Base-by-base conservation (phyloP, 1,140 invertebrate species). In the Drosophila suzukii region DNA sequence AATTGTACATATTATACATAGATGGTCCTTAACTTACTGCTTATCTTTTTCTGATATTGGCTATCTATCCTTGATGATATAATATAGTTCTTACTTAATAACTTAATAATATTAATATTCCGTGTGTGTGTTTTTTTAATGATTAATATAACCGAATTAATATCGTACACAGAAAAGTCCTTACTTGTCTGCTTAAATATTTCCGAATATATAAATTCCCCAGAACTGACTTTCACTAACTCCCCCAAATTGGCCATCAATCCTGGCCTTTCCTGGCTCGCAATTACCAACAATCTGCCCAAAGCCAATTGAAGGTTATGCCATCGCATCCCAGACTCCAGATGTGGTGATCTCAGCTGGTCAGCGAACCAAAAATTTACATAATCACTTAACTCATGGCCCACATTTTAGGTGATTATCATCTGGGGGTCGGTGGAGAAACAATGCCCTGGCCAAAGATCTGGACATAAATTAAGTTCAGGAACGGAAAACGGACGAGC, bases 321-420 rank as follows among this genome's bases (percentile, higher is more conserved):
- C 67, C 65, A 67, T 66, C 46, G 13, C 43, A 58, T 43, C 8
- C 8, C 63, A 30, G 24, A 24, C 41, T 24, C 60, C 60, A 63
- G 54, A 4, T 24, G 54, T 68, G 61, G 27, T 0, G 27, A 51
- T 17, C 49, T 51, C 49, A 51, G 49, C 49, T 51, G 49, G 61
- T 24, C 34, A 55, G n/a, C 47, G 39, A 51, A 20, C 39, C 27
- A 47, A 44, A 54, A 78, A 89, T 89, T 89, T 89, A 84, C 81
- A 89, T 89, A 89, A 89, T 89, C 84, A 75, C 81, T 89, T 89
- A 89, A 89, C 73, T 70, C 84, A 89, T 89, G 84, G 84, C 84
- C 85, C 84, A 89, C 84, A 89, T 89, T 89, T 89, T 67, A 89
- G 71, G 80, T 67, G 84, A 89, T 89, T 89, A 89, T 84, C 84